These are phyloP conservation scores for Gnathonemus longibarbis DNA, from an alignment of 2,113 vertebrate species.

Conservation along the genomic window DNA sequence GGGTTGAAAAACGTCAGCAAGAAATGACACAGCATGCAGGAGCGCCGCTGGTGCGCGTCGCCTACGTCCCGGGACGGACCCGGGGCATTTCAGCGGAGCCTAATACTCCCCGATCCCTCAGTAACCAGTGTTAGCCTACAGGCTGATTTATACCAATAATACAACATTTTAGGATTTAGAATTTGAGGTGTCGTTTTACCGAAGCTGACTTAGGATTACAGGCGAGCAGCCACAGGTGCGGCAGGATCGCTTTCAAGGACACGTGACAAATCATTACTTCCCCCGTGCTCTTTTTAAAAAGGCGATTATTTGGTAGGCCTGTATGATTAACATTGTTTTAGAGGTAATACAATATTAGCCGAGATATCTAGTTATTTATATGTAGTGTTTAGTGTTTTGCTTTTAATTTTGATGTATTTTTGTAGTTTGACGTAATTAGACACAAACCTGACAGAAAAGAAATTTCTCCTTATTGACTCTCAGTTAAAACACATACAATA, in stretches of 20 bases:
- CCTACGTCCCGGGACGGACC: neutral
- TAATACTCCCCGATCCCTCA: neutral
- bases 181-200: neutral
- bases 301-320: neutral
- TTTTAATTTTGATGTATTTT: neutral
- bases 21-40: neutral
- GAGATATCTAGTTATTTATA: neutral
- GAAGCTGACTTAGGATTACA: neutral
- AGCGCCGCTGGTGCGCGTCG: neutral
- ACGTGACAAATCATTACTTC: neutral
- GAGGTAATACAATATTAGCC: neutral
- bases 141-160: neutral
- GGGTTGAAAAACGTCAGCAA: slow-evolving; percentile 1
- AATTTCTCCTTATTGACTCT: neutral
- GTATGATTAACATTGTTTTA: neutral
- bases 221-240: neutral
- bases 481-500: neutral
- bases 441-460: neutral
- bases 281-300: neutral
- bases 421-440: neutral
- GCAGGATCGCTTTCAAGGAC: neutral
- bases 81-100: neutral
- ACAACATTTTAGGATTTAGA: neutral
- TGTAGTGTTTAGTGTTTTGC: neutral
- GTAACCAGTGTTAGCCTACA: neutral